These are phyloP conservation scores for Cancer borealis DNA, from an alignment of 2,888 invertebrate genomes.

Conservation along the genomic window DNA sequence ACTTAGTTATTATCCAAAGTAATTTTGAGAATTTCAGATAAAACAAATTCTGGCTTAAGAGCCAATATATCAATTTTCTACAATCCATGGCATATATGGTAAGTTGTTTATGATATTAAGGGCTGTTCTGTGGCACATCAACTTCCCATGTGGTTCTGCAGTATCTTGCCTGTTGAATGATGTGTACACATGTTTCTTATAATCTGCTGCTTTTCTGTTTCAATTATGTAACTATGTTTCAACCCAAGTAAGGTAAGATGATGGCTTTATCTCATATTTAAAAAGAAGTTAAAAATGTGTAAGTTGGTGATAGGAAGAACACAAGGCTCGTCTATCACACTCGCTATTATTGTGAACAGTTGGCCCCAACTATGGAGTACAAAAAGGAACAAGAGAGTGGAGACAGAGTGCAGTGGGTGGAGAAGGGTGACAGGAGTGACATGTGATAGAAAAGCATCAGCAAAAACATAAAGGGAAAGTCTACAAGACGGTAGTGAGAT, in stretches of 20 bases:
- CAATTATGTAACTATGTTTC: background rate
- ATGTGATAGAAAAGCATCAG: no score
- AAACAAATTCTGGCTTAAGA: conserved; percentile 7
- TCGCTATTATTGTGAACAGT: no score
- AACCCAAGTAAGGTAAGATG: no score
- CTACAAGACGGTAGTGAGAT: no score
- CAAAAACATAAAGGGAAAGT: no score
- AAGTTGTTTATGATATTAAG: background rate
- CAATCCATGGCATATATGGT: background rate
- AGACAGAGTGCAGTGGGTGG: no score
- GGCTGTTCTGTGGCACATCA: background rate
- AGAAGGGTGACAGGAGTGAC: no score
- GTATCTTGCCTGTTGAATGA: background rate
- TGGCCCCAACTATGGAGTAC: no score
- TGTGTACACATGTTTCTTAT: background rate
- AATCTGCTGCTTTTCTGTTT: background rate
- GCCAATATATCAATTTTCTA: background rate
- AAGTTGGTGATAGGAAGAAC: no score
- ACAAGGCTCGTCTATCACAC: no score
- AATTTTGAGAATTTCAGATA: background rate
- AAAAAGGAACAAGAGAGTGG: no score
- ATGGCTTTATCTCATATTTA: background rate
- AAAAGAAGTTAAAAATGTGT: no score
- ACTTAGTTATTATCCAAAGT: background rate
- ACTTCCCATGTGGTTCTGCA: conserved; percentile 23